Base-by-base conservation (phyloP, 2,797 vertebrate genomes). In the Rachycentron canadum region DNA sequence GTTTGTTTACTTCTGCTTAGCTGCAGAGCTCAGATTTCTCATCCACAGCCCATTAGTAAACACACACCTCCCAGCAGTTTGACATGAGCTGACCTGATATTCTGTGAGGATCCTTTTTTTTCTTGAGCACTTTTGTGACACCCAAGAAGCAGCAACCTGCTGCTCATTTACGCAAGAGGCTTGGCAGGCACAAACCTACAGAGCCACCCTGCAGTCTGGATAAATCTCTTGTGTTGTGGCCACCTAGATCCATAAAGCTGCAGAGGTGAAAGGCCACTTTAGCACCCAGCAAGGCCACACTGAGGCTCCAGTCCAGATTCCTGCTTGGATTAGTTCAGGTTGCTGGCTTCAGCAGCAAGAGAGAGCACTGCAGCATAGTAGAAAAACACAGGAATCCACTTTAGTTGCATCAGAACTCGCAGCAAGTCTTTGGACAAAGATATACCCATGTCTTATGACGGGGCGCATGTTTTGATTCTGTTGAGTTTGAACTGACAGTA, bases 251-350 rank as follows among this genome's bases (percentile, higher is more conserved):
- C 49, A 50, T 58, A 76, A 76, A 79, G 71, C 83, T 60, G 26
- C 32, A 7, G 63, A 83, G 84, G 83, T 85, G 47, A 90, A 87
- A 88, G 92, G 85, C 13, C 81, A 73, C 36, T 40, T 41, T 28
- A 67, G 63, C 77, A 67, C 88, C 72, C 88, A 88, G 89, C 82
- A 49, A 64, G 87, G 72, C 65, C 66, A 66, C 75, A 49, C 82
- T 52, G 61, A 86, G 66, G 57, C 79, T 74, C 70, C 57, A 59
- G 74, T 76, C 67, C 79, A 60, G 89, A 90, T 91, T 88, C 85
- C 76, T 93, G 90, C 90, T 92, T 92, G 86, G 90, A 93, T 92
- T 91, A 89, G 90, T 84, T 93, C 88, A 88, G 80, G 87, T 92
- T 93, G 76, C 93, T 58, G 81, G 71, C 52, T 68, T 77, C 63